Base-by-base conservation (phyloP, 2,888 invertebrate genomes). In the Dendrolimus pini region DNA sequence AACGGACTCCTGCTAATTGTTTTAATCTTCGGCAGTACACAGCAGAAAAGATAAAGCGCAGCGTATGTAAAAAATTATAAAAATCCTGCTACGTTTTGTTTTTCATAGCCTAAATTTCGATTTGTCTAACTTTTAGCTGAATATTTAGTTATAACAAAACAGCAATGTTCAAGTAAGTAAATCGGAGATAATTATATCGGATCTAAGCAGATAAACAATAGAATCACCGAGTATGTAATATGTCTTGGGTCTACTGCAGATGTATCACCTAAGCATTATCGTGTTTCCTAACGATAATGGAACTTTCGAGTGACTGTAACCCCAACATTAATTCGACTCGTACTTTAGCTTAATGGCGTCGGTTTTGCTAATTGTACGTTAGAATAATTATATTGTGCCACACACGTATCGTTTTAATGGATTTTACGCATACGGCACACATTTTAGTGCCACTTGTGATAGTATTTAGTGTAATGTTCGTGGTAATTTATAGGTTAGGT, bases 341-440 rank as follows among this genome's bases (percentile, higher is more conserved):
- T 84, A 86, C 87, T 83, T 83, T 76, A 78, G 72, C 74, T 71
- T 89, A 89, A 89, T 89, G 85, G 89, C 80, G 82, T 82, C 79
- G 89, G 89, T 90, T 89, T 85, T 82, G 75, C 88, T 89, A 89
- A 90, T 90, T 89, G 88, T 83, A 75, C 79, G 83, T 83, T 81
- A 80, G 83, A 85, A 88, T 88, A 83, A 86, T 87, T 84, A 85
- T 85, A 84, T 84, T 82, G 82, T 77, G 75, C 75, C 74, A 69
- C 73, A 69, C 74, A 78, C 80, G 78, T 82, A 82, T 80, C 80
- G 75, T 83, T 80, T 82, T 84, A 86, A 88, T 88, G 85, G 83
- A 83, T 82, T 79, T 79, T 60, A 58, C 63, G 62, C 41, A 41
- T 42, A 55, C 53, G 14, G 41, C 53, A 57, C 57, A 54, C 41